These are phyloP conservation scores for Hipparchia sbordonii DNA, from an alignment of 2,888 invertebrate species.

Conservation along the genomic window DNA sequence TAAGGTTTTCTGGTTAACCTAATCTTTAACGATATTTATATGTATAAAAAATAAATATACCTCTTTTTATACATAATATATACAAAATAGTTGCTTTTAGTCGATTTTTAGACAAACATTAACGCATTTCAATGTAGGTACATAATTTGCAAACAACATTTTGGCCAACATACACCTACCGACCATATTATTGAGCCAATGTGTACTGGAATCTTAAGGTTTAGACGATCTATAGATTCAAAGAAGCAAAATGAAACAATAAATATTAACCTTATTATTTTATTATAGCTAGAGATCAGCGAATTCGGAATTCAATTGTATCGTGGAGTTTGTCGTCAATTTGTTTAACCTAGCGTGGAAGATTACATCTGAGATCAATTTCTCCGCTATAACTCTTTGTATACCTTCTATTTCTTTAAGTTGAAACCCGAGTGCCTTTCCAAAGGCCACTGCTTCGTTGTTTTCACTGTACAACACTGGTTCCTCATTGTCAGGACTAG, in stretches of 20 bases:
- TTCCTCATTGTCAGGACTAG: background rate
- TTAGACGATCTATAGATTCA: too few relatives aligned
- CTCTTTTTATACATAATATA: too few relatives aligned
- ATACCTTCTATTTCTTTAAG: constrained; percentile 45
- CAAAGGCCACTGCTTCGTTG: constrained; percentile 40
- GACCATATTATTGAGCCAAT: too few relatives aligned
- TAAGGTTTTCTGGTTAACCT: too few relatives aligned
- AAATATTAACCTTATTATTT: background rate
- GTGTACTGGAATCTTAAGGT: too few relatives aligned
- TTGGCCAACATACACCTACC: too few relatives aligned
- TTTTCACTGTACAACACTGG: constrained; percentile 9
- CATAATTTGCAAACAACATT: too few relatives aligned
- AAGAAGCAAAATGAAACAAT: constrained; percentile 1
- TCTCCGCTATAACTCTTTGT: constrained; percentile 52
- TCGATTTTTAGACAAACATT: too few relatives aligned
- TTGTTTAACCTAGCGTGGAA: constrained; percentile 50
- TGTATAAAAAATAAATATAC: too few relatives aligned
- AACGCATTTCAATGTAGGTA: too few relatives aligned
- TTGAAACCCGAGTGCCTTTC: constrained; percentile 48
- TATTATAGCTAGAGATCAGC: constrained; percentile 13
- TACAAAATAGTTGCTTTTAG: too few relatives aligned
- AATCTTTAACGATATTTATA: too few relatives aligned
- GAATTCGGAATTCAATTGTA: constrained; percentile 32
- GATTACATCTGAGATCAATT: constrained; percentile 56
- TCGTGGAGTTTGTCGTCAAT: constrained; percentile 41